Evolutionary conservation across 2,888 invertebrate genomes (phyloP).

Genomic region (Eugnorisma glareosa): DNA sequence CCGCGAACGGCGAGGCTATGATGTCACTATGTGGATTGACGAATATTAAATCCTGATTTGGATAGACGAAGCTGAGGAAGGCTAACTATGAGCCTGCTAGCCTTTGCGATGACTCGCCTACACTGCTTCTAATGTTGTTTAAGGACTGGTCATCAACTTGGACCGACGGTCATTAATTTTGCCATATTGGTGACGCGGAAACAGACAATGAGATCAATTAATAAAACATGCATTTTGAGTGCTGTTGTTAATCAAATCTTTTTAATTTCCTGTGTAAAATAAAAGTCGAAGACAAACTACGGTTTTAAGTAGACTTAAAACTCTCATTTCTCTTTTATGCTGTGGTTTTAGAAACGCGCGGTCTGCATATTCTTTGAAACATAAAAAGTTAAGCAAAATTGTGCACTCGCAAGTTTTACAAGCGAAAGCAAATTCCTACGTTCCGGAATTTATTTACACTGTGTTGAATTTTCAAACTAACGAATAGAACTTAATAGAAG

Average conservation of each 20-base stretch:
- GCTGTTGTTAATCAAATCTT: background rate
- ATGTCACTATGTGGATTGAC: slow-evolving; percentile 79
- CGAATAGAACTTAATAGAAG: slow-evolving; percentile 26
- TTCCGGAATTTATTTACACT: slow-evolving; percentile 4
- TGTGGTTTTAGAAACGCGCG: background rate
- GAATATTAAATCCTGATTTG: slow-evolving; percentile 79
- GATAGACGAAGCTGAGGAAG: slow-evolving; percentile 85
- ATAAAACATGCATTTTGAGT: slow-evolving; percentile 3
- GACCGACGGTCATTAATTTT: slow-evolving; percentile 24
- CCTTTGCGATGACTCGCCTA: slow-evolving; percentile 88
- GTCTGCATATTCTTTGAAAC: slow-evolving; percentile 13
- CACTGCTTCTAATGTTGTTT: slow-evolving; percentile 67
- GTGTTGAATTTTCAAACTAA: slow-evolving; percentile 19
- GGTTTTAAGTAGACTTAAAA: background rate
- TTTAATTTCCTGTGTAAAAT: background rate
- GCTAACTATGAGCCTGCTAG: slow-evolving; percentile 78
- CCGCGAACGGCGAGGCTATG: slow-evolving; percentile 68
- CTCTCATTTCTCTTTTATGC: background rate
- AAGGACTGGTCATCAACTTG: slow-evolving; percentile 38
- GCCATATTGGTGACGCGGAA: slow-evolving; percentile 2
- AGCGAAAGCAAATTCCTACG: slow-evolving; percentile 10
- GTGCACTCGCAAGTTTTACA: slow-evolving; percentile 5
- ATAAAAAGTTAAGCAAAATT: slow-evolving; percentile 13
- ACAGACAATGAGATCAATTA: slow-evolving; percentile 1
- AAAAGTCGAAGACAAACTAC: background rate